Percentiles rank a stretch among this genome's conserved stretches.
These are phyloP conservation scores for Caenorhabditis latens DNA, from an alignment of 1,140 invertebrate species.

Conservation along the genomic window DNA sequence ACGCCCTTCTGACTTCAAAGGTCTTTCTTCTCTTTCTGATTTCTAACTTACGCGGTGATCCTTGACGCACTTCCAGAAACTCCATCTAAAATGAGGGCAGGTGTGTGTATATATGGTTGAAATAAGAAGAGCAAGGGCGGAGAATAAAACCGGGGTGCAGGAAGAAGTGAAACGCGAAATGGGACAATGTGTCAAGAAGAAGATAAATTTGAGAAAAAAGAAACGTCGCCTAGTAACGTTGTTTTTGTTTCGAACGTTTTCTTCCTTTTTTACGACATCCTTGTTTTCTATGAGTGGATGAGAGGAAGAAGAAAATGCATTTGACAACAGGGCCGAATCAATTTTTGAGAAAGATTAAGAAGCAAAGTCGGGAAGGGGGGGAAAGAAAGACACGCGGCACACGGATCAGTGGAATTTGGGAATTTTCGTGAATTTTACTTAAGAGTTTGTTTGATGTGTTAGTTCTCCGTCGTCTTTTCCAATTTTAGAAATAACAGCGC, in stretches of 20 bases:
- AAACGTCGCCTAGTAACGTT: constrained; percentile 22
- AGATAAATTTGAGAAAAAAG: constrained; percentile 11
- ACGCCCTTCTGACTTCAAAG: neutral
- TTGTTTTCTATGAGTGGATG: too few species aligned
- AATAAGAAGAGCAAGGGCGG: neutral
- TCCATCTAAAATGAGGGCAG: constrained; percentile 46
- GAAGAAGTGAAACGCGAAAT: constrained; percentile 7
- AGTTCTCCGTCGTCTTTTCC: neutral
- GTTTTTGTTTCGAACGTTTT: constrained; percentile 15
- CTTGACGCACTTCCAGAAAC: constrained; percentile 53
- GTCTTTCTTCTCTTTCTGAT: neutral
- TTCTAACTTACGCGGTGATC: constrained; percentile 45
- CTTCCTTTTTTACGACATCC: too few species aligned
- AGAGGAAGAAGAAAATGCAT: neutral
- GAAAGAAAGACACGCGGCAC: neutral
- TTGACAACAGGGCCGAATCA: neutral
- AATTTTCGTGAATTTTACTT: neutral
- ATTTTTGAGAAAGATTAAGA: constrained; percentile 36
- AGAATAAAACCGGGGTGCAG: neutral
- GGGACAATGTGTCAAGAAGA: constrained; percentile 34
- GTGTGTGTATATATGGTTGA: constrained; percentile 27
- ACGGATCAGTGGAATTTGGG: neutral
- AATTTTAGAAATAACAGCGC: neutral
- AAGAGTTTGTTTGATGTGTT: neutral
- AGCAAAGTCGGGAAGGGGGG: neutral